Evolutionary conservation across 2,797 vertebrate genomes (phyloP).

Genomic region (Myotis findleyi): DNA sequence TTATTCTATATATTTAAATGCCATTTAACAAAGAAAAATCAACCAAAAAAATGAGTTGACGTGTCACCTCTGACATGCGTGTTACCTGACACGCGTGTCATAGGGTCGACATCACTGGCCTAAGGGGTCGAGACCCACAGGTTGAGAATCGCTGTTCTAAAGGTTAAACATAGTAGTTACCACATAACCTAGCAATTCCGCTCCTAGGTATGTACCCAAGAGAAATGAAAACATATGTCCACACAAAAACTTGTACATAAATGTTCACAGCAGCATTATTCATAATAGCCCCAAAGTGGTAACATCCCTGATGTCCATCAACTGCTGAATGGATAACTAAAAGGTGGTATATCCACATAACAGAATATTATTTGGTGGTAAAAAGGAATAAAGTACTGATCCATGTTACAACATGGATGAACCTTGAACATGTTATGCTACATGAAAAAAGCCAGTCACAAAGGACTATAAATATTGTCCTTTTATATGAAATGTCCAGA

Average conservation of each 20-base stretch:
- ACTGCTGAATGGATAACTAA: not conserved
- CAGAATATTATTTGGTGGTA: not conserved
- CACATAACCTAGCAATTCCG: not conserved
- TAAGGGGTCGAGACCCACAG: too few relatives aligned
- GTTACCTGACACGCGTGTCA: too few relatives aligned
- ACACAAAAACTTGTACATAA: not conserved
- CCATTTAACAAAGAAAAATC: too few relatives aligned
- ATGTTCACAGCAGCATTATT: not conserved
- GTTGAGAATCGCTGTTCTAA: not conserved
- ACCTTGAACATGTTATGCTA: not conserved
- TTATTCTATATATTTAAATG: too few relatives aligned
- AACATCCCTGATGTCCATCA: not conserved
- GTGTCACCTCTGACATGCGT: too few relatives aligned
- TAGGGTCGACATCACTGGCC: too few relatives aligned
- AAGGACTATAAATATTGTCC: not conserved
- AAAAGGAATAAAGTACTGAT: not conserved
- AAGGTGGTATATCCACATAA: not conserved
- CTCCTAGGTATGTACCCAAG: not conserved
- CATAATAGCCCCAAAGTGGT: not conserved
- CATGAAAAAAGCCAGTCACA: not conserved
- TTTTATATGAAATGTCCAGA: too few relatives aligned
- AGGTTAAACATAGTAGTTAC: not conserved
- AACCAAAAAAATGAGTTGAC: too few relatives aligned
- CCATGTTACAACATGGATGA: too few relatives aligned
- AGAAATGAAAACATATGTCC: not conserved